A percentile compares a stretch with the other conserved stretches of the same genome.
phyloP scores from a whole-genome alignment of 35 echinoderm and acorn worm genomes.

The Apostichopus japonicus region DNA sequence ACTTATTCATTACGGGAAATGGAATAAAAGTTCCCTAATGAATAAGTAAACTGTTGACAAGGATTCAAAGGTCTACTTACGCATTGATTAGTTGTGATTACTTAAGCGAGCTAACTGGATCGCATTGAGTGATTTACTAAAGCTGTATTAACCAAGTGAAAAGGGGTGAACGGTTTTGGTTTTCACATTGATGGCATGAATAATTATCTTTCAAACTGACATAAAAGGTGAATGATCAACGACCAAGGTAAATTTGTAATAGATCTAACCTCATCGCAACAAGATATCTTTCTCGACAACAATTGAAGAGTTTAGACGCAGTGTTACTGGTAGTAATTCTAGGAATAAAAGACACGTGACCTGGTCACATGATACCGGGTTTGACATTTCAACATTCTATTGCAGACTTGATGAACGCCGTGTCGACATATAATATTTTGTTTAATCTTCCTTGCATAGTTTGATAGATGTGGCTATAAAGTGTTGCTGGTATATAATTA shows the following conservation, averaged over 20 bases:
- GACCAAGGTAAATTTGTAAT: not conserved
- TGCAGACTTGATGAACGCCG: not conserved
- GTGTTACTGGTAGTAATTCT: slow-evolving; percentile 5
- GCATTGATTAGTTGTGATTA: no score
- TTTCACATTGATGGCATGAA: not conserved
- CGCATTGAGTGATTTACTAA: not conserved
- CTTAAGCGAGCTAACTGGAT: not conserved
- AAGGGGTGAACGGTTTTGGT: not conserved
- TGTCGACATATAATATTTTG: not conserved
- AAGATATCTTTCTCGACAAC: not conserved
- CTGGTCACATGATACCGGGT: not conserved
- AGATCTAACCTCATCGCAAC: not conserved
- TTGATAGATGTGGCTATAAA: not conserved
- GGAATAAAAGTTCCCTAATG: not conserved
- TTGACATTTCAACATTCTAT: not conserved
- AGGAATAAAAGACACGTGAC: not conserved
- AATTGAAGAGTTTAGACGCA: not conserved
- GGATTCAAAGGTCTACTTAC: not conserved
- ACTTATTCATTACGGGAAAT: not conserved
- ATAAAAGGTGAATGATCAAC: not conserved
- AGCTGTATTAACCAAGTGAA: not conserved
- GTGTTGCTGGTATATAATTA: not conserved
- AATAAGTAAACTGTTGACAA: not conserved
- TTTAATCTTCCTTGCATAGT: not conserved
- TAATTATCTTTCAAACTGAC: not conserved